phyloP scores from a whole-genome alignment of 92 coral and sea anemone genomes.

The Galaxea fascicularis region DNA sequence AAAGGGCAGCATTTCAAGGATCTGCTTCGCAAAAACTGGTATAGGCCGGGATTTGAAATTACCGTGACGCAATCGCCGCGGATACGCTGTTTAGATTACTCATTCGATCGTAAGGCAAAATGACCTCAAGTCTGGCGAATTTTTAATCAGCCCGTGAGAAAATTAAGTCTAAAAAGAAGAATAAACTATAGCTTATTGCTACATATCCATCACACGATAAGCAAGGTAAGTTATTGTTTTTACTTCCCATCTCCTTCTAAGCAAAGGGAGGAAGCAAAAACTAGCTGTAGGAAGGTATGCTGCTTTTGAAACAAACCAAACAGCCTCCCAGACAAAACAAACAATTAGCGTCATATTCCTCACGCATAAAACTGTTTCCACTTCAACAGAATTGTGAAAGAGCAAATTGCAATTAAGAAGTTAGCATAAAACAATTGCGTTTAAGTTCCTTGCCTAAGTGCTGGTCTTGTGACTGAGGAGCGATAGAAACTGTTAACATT shows the following conservation, averaged over 20 bases:
- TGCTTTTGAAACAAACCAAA: background rate
- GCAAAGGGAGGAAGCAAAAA: background rate
- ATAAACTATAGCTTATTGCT: too few species aligned
- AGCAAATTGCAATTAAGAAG: background rate
- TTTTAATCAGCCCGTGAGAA: background rate
- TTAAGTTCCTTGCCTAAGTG: background rate
- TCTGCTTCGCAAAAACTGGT: background rate
- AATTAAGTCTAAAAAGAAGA: background rate
- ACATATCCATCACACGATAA: background rate
- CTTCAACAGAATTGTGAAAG: background rate
- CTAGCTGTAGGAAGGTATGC: too few species aligned
- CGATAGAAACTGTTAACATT: background rate
- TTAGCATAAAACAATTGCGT: background rate
- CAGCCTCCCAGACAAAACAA: background rate
- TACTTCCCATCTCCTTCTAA: too few species aligned
- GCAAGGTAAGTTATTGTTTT: constrained; percentile 18
- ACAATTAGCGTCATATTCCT: constrained; percentile 7
- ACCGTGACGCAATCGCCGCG: constrained; percentile 24
- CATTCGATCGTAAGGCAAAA: constrained; percentile 22
- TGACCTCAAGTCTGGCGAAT: constrained; percentile 43
- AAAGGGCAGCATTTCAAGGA: background rate
- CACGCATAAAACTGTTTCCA: background rate
- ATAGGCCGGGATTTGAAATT: background rate
- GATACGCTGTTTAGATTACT: constrained; percentile 1
- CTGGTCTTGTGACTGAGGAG: too few species aligned